A percentile compares a stretch with the other conserved stretches of the same genome.
These are phyloP conservation scores for Bagarius yarrelli DNA, from an alignment of 2,113 vertebrate genomes.

Conservation along the genomic window DNA sequence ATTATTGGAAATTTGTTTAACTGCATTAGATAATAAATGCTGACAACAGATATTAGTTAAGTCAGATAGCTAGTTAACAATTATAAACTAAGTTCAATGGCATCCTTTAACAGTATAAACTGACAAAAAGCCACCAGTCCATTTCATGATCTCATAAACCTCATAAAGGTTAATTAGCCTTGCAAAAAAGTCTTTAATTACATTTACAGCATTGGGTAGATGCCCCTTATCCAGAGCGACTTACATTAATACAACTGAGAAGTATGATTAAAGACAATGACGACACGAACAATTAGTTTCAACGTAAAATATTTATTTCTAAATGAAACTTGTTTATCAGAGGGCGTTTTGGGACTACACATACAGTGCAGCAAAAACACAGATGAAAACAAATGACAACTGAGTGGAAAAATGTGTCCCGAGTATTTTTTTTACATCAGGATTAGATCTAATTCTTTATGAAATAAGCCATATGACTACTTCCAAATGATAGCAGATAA, in stretches of 20 bases:
- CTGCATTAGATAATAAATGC: too few species aligned
- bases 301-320: constrained; percentile 62
- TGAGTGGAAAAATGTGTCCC: constrained; percentile 43
- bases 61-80: neutral
- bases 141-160: neutral
- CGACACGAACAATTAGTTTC: constrained; percentile 19
- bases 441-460: constrained; percentile 50
- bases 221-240: too few species aligned
- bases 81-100: neutral
- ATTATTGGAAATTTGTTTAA: neutral
- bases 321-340: constrained; percentile 37
- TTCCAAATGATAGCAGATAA: constrained; percentile 24
- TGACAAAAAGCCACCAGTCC: neutral
- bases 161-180: neutral
- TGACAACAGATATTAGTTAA: too few species aligned
- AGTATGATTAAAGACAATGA: neutral
- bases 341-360: constrained; percentile 43
- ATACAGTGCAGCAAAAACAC: constrained; percentile 55
- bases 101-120: neutral
- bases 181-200: too few species aligned
- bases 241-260: too few species aligned
- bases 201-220: too few species aligned
- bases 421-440: constrained; percentile 29
- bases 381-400: constrained; percentile 32
- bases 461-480: constrained; percentile 32